Conservation (phyloP, 2,797 vertebrate species). For the Melanotaenia parkinsoni region DNA sequence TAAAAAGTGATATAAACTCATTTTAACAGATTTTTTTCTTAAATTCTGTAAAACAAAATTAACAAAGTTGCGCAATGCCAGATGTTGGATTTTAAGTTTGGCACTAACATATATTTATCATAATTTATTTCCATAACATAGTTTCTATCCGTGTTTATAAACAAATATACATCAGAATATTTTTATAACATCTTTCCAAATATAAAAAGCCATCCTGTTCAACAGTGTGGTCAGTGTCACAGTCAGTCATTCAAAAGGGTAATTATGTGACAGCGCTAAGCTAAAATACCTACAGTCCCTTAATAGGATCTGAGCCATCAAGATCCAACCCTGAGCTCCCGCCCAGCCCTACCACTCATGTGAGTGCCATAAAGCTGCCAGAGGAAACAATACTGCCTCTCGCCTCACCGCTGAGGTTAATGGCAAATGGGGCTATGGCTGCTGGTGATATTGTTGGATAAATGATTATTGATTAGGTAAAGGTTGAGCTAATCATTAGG, state of each 20-base stretch:
- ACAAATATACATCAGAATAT: constrained; percentile 1
- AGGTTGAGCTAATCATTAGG: constrained; percentile 91
- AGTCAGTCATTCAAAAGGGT: constrained; percentile 72
- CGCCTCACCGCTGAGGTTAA: constrained; percentile 80
- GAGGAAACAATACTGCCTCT: constrained; percentile 80
- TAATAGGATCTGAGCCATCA: constrained; percentile 74
- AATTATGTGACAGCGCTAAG: constrained; percentile 67
- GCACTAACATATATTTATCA: not conserved
- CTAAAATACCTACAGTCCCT: constrained; percentile 74
- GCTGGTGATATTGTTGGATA: constrained; percentile 86
- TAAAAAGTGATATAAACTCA: not conserved
- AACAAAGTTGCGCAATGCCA: not conserved
- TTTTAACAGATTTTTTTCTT: not conserved
- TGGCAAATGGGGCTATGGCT: constrained; percentile 83
- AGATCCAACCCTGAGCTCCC: constrained; percentile 65
- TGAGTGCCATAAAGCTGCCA: constrained; percentile 84
- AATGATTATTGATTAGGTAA: constrained; percentile 91
- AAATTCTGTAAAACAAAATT: not conserved
- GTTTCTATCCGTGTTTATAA: constrained; percentile 29
- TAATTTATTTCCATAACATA: not conserved
- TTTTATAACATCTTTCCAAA: constrained; percentile 32
- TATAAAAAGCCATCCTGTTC: constrained; percentile 38
- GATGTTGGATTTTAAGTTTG: not conserved
- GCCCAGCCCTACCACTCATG: constrained; percentile 75
- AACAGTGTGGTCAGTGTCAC: constrained; percentile 35